Base-by-base conservation (phyloP, 2,113 vertebrate species). In the Callaeas wilsoni region DNA sequence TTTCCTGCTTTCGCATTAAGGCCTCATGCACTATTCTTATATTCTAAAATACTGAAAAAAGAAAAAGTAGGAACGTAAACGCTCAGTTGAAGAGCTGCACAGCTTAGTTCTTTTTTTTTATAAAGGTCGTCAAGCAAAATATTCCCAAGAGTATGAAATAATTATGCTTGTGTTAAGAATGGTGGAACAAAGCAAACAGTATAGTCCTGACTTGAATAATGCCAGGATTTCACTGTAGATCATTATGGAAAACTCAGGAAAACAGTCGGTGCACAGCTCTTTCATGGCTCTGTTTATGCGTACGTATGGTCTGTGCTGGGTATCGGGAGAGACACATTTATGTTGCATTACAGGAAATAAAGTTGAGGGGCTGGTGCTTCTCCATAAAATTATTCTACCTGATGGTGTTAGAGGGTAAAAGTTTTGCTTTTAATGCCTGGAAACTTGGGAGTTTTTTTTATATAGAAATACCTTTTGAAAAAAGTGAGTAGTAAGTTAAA, bases 161-260 rank as follows among this genome's bases (percentile, higher is more conserved):
- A 93, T 81, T 37, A 56, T 49, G 93, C 73, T 32, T 44, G 39
- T 53, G 85, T 63, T 88, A 93, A 92, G 83, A 86, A 77, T 30
- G 2, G 25, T 83, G 78, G 71, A 93, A 94, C 86, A 88, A 94
- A 89, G 89, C 23, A 1, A 55, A 74, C 42, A 17, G 76, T 86
- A 63, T 90, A 65, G 55, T 62, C 85, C 85, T 68, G 83, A 75
- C 77, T 64, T 90, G 73, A 92, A 67, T 89, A 92, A 94, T 86
- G 86, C 25, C 80, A 87, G 90, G 76, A 89, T 93, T 96, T 93
- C 90, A 82, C 60, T 94, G 92, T 41, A 87, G 85, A 89, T 56
- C 69, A 13, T 41, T 81, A 78, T 81, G 73, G 83, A 93, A 95
- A 88, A 93, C 78, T 93, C 92, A 69, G 86, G 94, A 93, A 93